Evolutionary conservation across 2,888 invertebrate genomes (phyloP), one percentile per base, ranked within the genome.

Genomic region (Drosophila colorata): DNA sequence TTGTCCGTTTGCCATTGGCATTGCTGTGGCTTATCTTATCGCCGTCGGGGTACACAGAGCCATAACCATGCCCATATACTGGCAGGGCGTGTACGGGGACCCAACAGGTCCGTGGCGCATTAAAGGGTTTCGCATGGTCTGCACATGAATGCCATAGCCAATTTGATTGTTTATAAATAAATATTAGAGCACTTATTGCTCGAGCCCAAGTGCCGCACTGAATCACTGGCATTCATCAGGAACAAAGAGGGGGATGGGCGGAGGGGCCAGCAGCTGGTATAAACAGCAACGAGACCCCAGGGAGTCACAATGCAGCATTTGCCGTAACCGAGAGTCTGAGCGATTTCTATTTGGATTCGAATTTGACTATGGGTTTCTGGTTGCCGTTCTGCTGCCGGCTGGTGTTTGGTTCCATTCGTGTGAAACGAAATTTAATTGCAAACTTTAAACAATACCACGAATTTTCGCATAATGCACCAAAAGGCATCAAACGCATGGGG

Each of bases 21-120:
- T 61, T 57, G 53, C 38, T 13, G n/a, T 4, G 40, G 20, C 41
- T 66, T 76, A 76, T 76, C 76, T 76, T 78, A 79, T 74, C 76
- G 66, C 14, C 41, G 18, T 20, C 20, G 20, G 20, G 44, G 25
- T 33, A 20, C 66, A 41, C 56, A 48, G 8, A 37, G 7, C 33
- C 43, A 65, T 14, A 48, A 18, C 44, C 57, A n/a, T 13, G 25
- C 41, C 31, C 23, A 41, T 35, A 35, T 18, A 40, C 0, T 28
- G n/a, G 9, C n/a, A 23, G 13, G 35, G 11, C n/a, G 43, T 33
- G 14, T 40, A 38, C 13, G 14, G 7, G 18, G 8, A 5, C 11
- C 16, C 47, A 48, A 33, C 66, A 65, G 51, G 64, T 46, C n/a
- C 52, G 33, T 11, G n/a, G 11, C 11, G 16, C 23, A 23, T 8